Percentiles rank a stretch among this genome's conserved stretches.
Evolutionary conservation across 2,797 vertebrate species (phyloP).

Genomic region (Hoplostethus mediterraneus): DNA sequence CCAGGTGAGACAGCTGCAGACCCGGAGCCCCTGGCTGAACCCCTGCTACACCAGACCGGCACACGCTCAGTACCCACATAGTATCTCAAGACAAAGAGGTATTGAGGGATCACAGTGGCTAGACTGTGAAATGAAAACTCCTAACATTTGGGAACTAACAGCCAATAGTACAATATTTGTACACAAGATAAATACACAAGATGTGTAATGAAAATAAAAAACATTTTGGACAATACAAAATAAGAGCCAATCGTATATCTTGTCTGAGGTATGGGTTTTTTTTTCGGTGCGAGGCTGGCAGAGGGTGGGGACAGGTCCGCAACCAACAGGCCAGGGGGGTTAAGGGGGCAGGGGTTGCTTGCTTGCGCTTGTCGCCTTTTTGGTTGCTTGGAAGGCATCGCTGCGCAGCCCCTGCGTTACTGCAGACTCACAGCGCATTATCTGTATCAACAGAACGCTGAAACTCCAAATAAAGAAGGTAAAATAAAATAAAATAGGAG

Average conservation of each 20-base stretch:
- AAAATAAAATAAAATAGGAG: conserved; percentile 92
- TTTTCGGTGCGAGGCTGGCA: conserved; percentile 80
- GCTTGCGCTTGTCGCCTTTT: conserved; percentile 80
- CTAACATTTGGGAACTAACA: conserved; percentile 15
- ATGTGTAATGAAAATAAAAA: too few species aligned
- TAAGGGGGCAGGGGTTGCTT: conserved; percentile 69
- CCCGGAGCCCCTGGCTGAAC: conserved; percentile 83
- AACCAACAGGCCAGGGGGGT: conserved; percentile 85
- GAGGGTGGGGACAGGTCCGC: conserved; percentile 84
- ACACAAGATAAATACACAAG: not conserved
- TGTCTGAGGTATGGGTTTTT: conserved; percentile 51
- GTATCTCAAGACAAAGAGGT: conserved; percentile 48
- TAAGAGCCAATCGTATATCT: conserved; percentile 50
- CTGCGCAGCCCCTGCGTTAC: conserved; percentile 99
- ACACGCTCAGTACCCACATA: conserved; percentile 69
- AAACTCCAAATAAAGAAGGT: conserved; percentile 99
- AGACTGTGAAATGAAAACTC: not conserved
- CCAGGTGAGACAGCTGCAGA: conserved; percentile 88
- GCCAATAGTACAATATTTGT: not conserved
- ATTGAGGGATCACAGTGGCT: not conserved
- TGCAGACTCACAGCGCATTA: conserved; percentile 99
- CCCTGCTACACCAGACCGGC: conserved; percentile 90
- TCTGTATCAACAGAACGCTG: conserved; percentile 96
- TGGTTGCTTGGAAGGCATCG: conserved; percentile 84
- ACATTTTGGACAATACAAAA: not conserved